Evolutionary conservation across 2,888 invertebrate species (phyloP).

Genomic region (Neoascia interrupta): DNA sequence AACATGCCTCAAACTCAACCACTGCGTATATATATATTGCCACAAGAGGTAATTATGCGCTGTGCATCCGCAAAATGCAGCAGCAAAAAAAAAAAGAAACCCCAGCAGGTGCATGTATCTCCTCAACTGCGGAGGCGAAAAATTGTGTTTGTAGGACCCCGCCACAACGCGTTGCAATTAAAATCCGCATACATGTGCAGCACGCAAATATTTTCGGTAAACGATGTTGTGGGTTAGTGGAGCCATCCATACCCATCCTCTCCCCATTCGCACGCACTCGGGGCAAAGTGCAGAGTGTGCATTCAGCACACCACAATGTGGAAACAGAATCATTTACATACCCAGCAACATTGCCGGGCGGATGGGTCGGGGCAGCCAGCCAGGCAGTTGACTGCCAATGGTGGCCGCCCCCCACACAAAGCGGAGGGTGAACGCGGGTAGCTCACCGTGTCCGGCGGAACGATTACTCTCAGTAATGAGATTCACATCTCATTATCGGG

Average conservation of each 20-base stretch:
- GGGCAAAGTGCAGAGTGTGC: not conserved
- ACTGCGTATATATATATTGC: no score
- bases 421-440: not conserved
- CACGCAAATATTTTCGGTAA: conserved; percentile 67
- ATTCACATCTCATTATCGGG: conserved; percentile 69
- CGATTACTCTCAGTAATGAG: conserved; percentile 67
- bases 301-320: conserved; percentile 49
- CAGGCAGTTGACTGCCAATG: no score
- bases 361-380: not conserved
- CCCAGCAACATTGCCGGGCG: conserved; percentile 4
- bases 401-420: no score
- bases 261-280: not conserved
- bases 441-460: conserved; percentile 46
- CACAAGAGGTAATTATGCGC: conserved; percentile 56
- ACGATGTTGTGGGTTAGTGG: conserved; percentile 43
- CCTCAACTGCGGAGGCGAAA: not conserved
- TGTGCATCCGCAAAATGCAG: no score
- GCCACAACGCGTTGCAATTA: conserved; percentile 65
- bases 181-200: conserved; percentile 56
- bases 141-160: conserved; percentile 39
- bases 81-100: no score
- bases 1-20: not conserved
- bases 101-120: no score
- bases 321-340: conserved; percentile 64
- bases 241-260: not conserved